A percentile compares a stretch with the other conserved stretches of the same genome.
Conservation (phyloP, 53 echinoderm and acorn worm species). For the Temnopleurus reevesii region DNA sequence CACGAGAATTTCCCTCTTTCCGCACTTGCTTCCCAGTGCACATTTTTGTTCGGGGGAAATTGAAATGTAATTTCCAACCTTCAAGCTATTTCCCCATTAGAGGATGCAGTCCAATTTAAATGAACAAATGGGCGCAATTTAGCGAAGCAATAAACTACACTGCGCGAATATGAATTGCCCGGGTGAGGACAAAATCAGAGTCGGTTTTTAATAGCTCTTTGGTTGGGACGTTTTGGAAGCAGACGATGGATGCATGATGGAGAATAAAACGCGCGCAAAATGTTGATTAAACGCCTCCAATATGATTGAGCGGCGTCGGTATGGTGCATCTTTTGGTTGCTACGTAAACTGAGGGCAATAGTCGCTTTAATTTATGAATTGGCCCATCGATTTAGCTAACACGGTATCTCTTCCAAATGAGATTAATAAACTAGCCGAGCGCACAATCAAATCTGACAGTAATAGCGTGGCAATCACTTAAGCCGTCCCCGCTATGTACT, state of each 20-base stretch:
- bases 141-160: slow-evolving; percentile 39
- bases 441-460: slow-evolving; percentile 47
- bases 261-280: slow-evolving; percentile 26
- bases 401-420: not conserved
- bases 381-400: slow-evolving; percentile 28
- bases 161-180: slow-evolving; percentile 17
- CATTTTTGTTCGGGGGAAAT: not conserved
- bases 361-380: slow-evolving; percentile 28
- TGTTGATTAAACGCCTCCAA: slow-evolving; percentile 29
- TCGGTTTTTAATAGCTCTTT: not conserved
- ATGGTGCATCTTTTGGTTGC: not conserved
- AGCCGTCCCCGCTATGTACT: slow-evolving; percentile 8
- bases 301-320: not conserved
- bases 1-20: not conserved
- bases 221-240: slow-evolving; percentile 1
- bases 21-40: not conserved
- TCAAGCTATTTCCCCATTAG: slow-evolving; percentile 50
- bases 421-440: slow-evolving; percentile 37
- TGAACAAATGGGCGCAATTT: slow-evolving; percentile 56
- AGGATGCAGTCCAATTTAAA: slow-evolving; percentile 52
- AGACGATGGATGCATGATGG: not conserved
- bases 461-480: slow-evolving; percentile 38
- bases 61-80: slow-evolving; percentile 54
- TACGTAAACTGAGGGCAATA: not conserved
- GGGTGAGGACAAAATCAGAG: not conserved